phyloP scores from a whole-genome alignment of 64 coral and sea anemone species.

The Pocillopora verrucosa region DNA sequence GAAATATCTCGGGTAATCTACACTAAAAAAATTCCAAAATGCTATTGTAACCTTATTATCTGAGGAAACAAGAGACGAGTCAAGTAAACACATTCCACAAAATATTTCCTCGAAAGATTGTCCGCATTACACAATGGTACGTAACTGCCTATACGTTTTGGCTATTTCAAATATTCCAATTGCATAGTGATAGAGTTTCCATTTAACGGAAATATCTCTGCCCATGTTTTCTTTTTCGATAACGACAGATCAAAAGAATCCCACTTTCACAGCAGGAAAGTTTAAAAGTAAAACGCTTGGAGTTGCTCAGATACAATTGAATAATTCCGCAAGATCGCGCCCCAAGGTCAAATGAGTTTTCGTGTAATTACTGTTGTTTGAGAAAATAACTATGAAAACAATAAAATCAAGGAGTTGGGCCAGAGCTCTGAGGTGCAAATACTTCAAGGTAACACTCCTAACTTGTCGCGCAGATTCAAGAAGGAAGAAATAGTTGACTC shows the following conservation, averaged over 20 bases:
- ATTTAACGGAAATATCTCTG: neutral
- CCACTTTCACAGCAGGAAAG: neutral
- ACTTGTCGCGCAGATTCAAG: no score
- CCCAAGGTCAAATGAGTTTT: neutral
- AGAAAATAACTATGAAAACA: constrained; percentile 5
- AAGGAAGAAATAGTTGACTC: no score
- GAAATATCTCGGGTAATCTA: no score
- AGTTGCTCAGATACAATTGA: neutral
- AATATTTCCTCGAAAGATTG: no score
- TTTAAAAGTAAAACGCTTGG: neutral
- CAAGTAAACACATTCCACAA: neutral
- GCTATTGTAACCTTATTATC: neutral
- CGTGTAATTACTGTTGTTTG: neutral
- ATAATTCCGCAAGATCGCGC: neutral
- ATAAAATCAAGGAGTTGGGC: neutral
- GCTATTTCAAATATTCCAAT: neutral
- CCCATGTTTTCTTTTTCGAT: neutral
- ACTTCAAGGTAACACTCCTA: no score
- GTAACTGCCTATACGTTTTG: neutral
- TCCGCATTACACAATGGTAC: neutral
- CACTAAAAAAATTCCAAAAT: no score
- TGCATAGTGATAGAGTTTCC: neutral
- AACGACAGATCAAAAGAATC: neutral
- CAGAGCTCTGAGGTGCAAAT: neutral
- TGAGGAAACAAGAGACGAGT: neutral